Base-by-base conservation (phyloP, 2,113 vertebrate species). In the Cromileptes altivelis region DNA sequence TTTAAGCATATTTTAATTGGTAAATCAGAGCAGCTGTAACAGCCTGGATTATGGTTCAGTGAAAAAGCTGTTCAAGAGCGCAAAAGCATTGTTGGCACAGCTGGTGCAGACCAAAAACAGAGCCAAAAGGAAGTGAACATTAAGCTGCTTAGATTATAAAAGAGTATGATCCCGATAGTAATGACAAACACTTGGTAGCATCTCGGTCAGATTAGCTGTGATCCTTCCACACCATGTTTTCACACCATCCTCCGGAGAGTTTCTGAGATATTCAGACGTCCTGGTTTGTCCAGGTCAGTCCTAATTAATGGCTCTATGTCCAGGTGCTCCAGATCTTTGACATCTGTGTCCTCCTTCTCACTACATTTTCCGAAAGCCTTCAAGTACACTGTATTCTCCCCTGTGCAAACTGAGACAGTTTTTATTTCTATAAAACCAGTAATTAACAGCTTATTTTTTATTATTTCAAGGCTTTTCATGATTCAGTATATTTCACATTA, bases 341-440 rank as follows among this genome's bases (percentile, higher is more conserved):
- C 83, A 25, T 33, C n/a, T 68, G 25, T 62, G 62, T 53, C 49
- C 56, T 68, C 47, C 23, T 56, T 56, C 60, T 53, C 74, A 56
- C 21, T 17, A 71, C 64, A 33, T 72, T 42, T 25, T 82, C 11
- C 23, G 70, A 33, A 75, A 57, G 42, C 6, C 13, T 68, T 9
- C 9, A 40, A 12, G 4, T 40, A 6, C 0, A 8, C 1, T 71
- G 27, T 30, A 18, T 13, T 63, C 15, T 49, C 13, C 21, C 17
- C n/a, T 23, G 13, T 10, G 30, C 27, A 27, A 25, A n/a, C 40
- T 37, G 13, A 60, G 27, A 68, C 17, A 33, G 3, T 10, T 45
- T 55, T 53, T 49, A 42, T 60, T 4, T 37, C 12, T 7, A 10
- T 49, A 23, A 52, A 60, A 45, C 19, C 4, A 11, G 7, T 56